Base-by-base conservation (phyloP, 2,888 invertebrate species). In the Quadroppia sp. region DNA sequence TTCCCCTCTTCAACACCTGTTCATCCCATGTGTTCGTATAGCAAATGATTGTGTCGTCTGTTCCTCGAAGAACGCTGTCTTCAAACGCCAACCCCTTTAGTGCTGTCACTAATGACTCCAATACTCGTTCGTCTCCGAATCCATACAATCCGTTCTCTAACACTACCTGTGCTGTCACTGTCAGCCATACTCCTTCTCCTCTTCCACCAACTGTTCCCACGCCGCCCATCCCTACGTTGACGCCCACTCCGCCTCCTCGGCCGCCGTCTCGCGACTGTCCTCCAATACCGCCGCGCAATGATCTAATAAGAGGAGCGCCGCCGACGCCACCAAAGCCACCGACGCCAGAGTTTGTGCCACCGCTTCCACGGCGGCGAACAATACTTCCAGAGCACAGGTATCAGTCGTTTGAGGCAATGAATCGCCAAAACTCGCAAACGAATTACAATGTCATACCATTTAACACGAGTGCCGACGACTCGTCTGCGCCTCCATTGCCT, bases 71-170 rank as follows among this genome's bases (percentile, higher is more conserved):
- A 25, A 28, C 30, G 30, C 59, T n/a, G 7, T 59, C 59, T 59
- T 36, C 67, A 67, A 40, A 23, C 23, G 67, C 42, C 67, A 67
- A 67, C 40, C 67, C 67, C 23, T 67, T 67, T 23, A 6, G 11
- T n/a, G 6, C 13, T n/a, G n/a, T 13, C 3, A 56, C 23, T 23
- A 23, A 23, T 36, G 67, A 67, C 23, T 40, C 67, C 1, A 23
- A 53, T 25, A 25, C 1, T 40, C 67, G 67, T n/a, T 32, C 15
- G 1, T 67, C 67, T 67, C 67, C 67, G 15, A 67, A 67, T 67
- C 67, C 67, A 20, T 67, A 40, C 42, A 67, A 67, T 67, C 67
- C 67, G 1, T 67, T 67, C 40, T n/a, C n/a, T n/a, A 67, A 40
- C 42, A 42, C 32, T 17, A 30, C 17, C 30, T 36, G 67, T 67